Base-by-base conservation (phyloP, 2,113 vertebrate genomes). In the Sclerurus mexicanus region DNA sequence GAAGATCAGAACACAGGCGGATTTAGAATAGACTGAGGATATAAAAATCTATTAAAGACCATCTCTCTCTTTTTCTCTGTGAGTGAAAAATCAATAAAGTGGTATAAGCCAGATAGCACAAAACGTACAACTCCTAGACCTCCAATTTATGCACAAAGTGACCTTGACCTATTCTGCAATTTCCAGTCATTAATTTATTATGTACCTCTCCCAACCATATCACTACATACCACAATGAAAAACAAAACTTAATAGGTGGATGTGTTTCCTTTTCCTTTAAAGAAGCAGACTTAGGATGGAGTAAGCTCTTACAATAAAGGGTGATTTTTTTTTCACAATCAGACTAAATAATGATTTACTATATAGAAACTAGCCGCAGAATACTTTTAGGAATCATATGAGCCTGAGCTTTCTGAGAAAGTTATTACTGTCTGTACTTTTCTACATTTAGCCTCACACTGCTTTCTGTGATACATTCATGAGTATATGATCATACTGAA, bases 151-250 rank as follows among this genome's bases (percentile, higher is more conserved):
- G 89, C 79, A 87, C 80, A 92, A 85, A 95, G 91, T 90, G 92
- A 93, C 94, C 96, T 96, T 94, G 93, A 96, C 95, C 97, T 93
- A 94, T 88, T 84, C 82, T 91, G 95, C 87, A 93, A 93, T 97
- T 97, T 96, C 87, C 93, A 95, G 39, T 95, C 69, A 79, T 96
- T 94, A 96, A 97, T 93, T 88, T 96, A 94, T 94, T 93, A 82
- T 62, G 72, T 63, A 84, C 56, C 49, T 80, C 84, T 66, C 42
- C 71, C 74, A 79, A 91, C 63, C 52, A 25, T 82, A 79, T 35
- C 46, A 66, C 56, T 58, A 42, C 17, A 84, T 85, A 86, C 76
- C 69, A 49, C 77, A 95, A 78, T 50, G 87, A 91, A 96, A 96
- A 95, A 89, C 80, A 94, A 74, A 88, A 68, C 79, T 82, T 79